A percentile compares a stretch with the other conserved stretches of the same genome.
These are phyloP conservation scores for Ephialtes manifestator DNA, from an alignment of 2,888 invertebrate species.

Conservation along the genomic window DNA sequence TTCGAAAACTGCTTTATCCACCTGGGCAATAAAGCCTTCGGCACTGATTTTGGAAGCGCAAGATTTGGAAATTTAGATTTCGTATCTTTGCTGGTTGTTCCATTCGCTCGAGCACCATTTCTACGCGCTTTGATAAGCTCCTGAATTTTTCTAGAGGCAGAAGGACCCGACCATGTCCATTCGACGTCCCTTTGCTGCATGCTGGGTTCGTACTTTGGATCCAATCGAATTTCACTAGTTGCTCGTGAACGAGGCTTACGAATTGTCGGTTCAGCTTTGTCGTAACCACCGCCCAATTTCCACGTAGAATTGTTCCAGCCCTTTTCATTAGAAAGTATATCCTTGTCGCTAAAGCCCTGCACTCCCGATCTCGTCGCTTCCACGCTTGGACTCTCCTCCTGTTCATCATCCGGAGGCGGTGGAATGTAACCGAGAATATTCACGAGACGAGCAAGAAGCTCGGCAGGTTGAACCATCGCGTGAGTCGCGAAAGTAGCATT, in stretches of 20 bases:
- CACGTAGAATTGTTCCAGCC: constrained; percentile 85
- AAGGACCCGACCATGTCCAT: constrained; percentile 91
- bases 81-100: constrained; percentile 69
- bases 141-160: constrained; percentile 88
- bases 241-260: constrained; percentile 88
- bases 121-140: constrained; percentile 84
- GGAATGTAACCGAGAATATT: constrained; percentile 90
- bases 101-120: constrained; percentile 57
- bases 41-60: constrained; percentile 78
- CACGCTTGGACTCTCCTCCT: constrained; percentile 71
- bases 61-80: constrained; percentile 81
- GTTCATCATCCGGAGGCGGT: constrained; percentile 79
- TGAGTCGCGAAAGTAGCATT: constrained; percentile 92
- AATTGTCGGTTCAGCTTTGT: constrained; percentile 84
- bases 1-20: constrained; percentile 78
- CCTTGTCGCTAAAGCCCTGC: constrained; percentile 91
- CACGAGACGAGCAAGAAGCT: constrained; percentile 92
- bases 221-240: constrained; percentile 87
- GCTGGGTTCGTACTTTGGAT: constrained; percentile 80
- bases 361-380: constrained; percentile 85
- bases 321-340: constrained; percentile 91
- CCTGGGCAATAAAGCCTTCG: constrained; percentile 77
- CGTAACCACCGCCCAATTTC: constrained; percentile 86
- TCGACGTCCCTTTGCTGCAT: constrained; percentile 85
- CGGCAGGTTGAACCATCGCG: constrained; percentile 91